A percentile compares a stretch with the other conserved stretches of the same genome.
These are phyloP conservation scores for Pavo muticus DNA, from an alignment of 2,113 vertebrate species.

Conservation along the genomic window DNA sequence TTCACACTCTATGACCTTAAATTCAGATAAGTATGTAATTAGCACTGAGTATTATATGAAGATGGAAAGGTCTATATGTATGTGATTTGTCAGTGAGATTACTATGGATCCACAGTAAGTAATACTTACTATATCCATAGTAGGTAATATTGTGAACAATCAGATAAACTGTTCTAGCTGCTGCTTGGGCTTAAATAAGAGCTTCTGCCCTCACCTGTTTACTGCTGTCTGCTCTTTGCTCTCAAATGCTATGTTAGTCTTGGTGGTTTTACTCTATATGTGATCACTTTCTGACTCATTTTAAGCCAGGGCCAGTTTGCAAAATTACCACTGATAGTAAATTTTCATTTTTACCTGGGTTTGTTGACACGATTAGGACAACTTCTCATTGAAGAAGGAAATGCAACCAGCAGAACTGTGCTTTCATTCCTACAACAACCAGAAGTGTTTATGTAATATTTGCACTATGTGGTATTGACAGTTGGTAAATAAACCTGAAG, in stretches of 20 bases:
- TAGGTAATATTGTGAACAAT: no score
- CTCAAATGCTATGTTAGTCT: not conserved
- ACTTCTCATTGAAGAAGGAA: rapidly evolving
- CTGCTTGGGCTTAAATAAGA: not conserved
- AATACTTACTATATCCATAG: not conserved
- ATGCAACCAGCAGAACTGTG: not conserved
- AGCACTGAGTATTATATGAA: rapidly evolving
- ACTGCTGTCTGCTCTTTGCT: not conserved
- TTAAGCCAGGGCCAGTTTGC: not conserved
- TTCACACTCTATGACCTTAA: not conserved
- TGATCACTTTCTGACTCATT: not conserved
- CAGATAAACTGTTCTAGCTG: not conserved
- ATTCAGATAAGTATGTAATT: not conserved
- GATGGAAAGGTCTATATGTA: not conserved
- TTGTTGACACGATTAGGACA: not conserved
- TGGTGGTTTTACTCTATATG: not conserved
- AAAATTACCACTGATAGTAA: not conserved
- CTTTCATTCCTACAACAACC: not conserved
- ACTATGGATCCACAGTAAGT: no score
- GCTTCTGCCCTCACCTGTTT: not conserved
- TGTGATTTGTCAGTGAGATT: not conserved
- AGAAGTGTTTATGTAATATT: not conserved
- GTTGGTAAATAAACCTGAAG: not conserved
- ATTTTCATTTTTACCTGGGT: not conserved
- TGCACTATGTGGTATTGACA: rapidly evolving